Evolutionary conservation across 2,113 vertebrate species (phyloP), one percentile per base, ranked within the genome.

Genomic region (Entomyzon cyanotis): DNA sequence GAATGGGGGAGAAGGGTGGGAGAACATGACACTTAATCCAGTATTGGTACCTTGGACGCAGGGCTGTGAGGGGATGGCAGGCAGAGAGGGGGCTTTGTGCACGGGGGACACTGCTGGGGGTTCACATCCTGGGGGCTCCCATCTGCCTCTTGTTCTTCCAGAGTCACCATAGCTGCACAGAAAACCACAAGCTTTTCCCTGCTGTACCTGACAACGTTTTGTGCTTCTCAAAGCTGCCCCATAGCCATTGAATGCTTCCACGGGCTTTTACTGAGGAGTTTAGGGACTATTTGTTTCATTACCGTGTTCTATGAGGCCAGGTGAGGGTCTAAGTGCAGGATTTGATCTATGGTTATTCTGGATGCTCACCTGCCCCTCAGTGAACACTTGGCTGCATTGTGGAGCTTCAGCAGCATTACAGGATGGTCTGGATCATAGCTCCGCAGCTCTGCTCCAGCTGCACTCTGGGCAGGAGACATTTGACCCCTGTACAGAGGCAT

Each of bases 1-100:
- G 41, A 3, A 15, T 24, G 20, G 16, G 24, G 30, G 10, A 7
- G 24, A 3, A 23, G 17, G 24, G 25, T 41, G 10, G 6, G 44
- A 5, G 35, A 41, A 15, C 1, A 12, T 1, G 4, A 21, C 0
- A 2, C 33, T 39, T 67, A 13, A 44, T 46, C 62, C 39, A 22
- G 2, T n/a, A 9, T 5, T 6, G 4, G 39, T 41, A 21, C 15
- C 62, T 63, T 7, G 9, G 39, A 31, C 62, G 21, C 9, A 12
- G 19, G 42, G 59, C 55, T 52, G 55, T 2, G 10, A 30, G 27
- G 55, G 55, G 60, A 28, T 74, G 75, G 39, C 19, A 21, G 62
- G 27, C 62, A 64, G 28, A 42, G 39, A 22, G 28, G 39, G 27
- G 39, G 49, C 53, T 78, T 46, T 58, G 46, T 35, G 3, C 2